phyloP scores from a whole-genome alignment of 1,140 invertebrate genomes.

The Melipona quadrifasciata region DNA sequence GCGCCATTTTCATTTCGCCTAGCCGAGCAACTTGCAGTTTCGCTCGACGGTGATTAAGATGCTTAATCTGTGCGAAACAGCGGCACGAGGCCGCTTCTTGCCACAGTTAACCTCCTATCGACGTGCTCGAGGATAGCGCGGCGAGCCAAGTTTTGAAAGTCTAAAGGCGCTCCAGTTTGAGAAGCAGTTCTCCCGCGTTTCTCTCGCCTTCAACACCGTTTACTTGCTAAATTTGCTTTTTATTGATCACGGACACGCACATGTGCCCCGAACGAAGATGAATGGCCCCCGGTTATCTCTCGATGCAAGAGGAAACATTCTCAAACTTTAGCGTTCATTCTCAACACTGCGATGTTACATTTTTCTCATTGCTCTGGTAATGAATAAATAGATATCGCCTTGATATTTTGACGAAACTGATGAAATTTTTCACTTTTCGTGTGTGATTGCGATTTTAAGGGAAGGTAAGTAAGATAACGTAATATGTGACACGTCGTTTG shows the following conservation, averaged over 20 bases:
- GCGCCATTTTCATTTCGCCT: slow-evolving; percentile 3
- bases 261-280: not conserved
- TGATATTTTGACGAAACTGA: too few species aligned
- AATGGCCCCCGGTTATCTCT: not conserved
- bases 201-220: not conserved
- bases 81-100: not conserved
- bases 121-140: not conserved
- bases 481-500: not conserved
- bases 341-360: too few species aligned
- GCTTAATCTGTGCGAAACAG: not conserved
- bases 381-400: too few species aligned
- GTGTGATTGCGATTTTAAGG: not conserved
- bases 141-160: not conserved
- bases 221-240: not conserved
- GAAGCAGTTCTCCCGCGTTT: not conserved
- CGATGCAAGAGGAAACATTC: not conserved
- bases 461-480: not conserved
- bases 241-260: not conserved
- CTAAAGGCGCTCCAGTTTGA: not conserved
- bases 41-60: not conserved
- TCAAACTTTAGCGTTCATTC: not conserved
- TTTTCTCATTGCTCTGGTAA: too few species aligned
- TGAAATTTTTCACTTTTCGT: too few species aligned
- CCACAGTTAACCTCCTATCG: not conserved
- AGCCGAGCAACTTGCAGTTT: slow-evolving; percentile 16